Percentiles rank a stretch among this genome's conserved stretches.
Conservation (phyloP, 2,888 invertebrate species). For the Eustalomyia histrio region DNA sequence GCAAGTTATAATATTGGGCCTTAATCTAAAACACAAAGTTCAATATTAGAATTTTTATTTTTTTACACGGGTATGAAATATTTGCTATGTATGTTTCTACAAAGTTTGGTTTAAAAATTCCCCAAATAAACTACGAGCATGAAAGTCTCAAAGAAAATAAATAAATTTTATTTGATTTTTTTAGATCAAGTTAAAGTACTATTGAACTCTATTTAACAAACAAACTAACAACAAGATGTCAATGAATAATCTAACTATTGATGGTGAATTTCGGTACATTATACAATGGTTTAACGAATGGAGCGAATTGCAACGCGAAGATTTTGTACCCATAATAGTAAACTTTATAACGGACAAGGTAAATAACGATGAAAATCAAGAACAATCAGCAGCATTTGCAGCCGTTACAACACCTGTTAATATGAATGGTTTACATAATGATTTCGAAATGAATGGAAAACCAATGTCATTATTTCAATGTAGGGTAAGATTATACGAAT, state of each 20-base stretch:
- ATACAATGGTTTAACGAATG: conserved; percentile 94
- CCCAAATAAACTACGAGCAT: too few species aligned
- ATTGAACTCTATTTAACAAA: conserved; percentile 30
- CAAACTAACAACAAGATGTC: conserved; percentile 79
- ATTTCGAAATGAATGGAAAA: conserved; percentile 85
- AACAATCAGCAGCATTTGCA: conserved; percentile 70
- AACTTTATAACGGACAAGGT: conserved; percentile 78
- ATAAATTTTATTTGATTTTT: not conserved
- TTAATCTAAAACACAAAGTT: too few species aligned
- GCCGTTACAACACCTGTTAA: conserved; percentile 79
- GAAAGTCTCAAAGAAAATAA: too few species aligned
- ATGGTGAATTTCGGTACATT: conserved; percentile 89
- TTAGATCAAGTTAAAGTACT: conserved; percentile 4
- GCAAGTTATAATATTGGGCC: too few species aligned
- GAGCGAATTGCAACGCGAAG: conserved; percentile 92
- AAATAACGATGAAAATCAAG: conserved; percentile 40
- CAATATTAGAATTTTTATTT: too few species aligned
- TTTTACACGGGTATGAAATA: too few species aligned
- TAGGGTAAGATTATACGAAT: conserved; percentile 82
- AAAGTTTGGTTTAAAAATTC: too few species aligned
- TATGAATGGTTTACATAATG: conserved; percentile 87
- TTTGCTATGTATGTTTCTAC: too few species aligned
- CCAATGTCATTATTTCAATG: conserved; percentile 91
- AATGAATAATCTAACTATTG: conserved; percentile 82
- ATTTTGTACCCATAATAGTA: conserved; percentile 88